Conservation (phyloP, 2,888 invertebrate species). For the Acholoe squamosa region DNA sequence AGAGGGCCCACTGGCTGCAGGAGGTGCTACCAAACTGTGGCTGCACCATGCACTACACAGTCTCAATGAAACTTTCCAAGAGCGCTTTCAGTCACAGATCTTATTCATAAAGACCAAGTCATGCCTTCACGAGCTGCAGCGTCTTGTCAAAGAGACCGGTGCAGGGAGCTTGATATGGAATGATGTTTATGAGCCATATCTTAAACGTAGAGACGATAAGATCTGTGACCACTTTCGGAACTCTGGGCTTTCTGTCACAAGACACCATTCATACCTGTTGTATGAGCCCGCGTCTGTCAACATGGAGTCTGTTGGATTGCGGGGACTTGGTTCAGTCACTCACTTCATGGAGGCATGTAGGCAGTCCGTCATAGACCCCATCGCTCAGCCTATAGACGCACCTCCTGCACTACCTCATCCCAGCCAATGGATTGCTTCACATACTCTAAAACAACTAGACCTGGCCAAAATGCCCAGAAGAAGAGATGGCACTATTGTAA, state of each 20-base stretch:
- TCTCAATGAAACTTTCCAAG: conserved; percentile 68
- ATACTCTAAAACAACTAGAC: conserved; percentile 68
- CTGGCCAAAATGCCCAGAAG: conserved; percentile 72
- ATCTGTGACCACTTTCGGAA: conserved; percentile 68
- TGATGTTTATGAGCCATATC: conserved; percentile 73
- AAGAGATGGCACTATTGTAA: conserved; percentile 73
- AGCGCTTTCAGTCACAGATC: conserved; percentile 70
- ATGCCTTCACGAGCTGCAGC: conserved; percentile 66
- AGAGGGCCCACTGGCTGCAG: conserved; percentile 72
- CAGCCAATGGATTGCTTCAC: conserved; percentile 49
- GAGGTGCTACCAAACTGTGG: conserved; percentile 75
- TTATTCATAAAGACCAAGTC: conserved; percentile 70
- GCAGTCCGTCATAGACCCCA: conserved; percentile 70
- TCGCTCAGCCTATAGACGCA: conserved; percentile 71
- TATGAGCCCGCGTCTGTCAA: conserved; percentile 72
- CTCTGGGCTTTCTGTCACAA: conserved; percentile 69
- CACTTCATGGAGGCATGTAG: conserved; percentile 74
- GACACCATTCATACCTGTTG: conserved; percentile 72
- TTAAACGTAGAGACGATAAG: conserved; percentile 72
- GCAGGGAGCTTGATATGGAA: conserved; percentile 71
- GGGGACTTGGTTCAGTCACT: conserved; percentile 72
- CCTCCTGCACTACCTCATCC: conserved; percentile 70
- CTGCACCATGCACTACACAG: conserved; percentile 71
- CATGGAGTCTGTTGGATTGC: conserved; percentile 72
- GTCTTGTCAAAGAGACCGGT: conserved; percentile 69